A percentile compares a stretch with the other conserved stretches of the same genome.
phyloP scores from a whole-genome alignment of 2,797 vertebrate species.

The Bradypodion ventrale region DNA sequence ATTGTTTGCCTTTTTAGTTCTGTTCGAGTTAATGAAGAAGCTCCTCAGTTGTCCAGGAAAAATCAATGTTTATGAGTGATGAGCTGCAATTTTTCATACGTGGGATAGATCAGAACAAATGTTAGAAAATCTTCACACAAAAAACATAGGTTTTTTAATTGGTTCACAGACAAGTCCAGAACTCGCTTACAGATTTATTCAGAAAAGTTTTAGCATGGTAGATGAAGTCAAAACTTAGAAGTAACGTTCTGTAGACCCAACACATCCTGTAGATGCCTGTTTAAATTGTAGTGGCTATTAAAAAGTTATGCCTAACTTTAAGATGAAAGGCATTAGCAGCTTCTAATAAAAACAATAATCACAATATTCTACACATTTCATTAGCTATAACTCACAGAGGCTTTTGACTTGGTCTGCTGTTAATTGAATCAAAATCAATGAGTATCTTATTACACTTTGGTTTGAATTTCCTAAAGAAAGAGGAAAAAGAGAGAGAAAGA shows the following conservation, averaged over 20 bases:
- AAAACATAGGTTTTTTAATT: constrained; percentile 35
- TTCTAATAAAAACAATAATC: constrained; percentile 68
- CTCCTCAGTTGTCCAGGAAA: neutral
- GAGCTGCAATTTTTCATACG: constrained; percentile 30
- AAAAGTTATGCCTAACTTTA: constrained; percentile 68
- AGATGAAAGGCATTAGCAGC: constrained; percentile 67
- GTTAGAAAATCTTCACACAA: constrained; percentile 17
- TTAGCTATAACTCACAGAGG: constrained; percentile 69
- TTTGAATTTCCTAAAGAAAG: constrained; percentile 85
- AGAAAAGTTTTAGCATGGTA: constrained; percentile 41
- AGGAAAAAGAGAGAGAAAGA: constrained; percentile 53
- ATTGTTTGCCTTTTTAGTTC: constrained; percentile 48
- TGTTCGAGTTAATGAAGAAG: constrained; percentile 34
- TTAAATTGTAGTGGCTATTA: constrained; percentile 56
- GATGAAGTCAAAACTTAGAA: constrained; percentile 32
- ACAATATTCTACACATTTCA: constrained; percentile 63
- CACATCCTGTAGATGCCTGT: constrained; percentile 54
- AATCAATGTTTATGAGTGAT: constrained; percentile 4
- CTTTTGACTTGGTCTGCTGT: constrained; percentile 74
- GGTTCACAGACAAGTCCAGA: constrained; percentile 19
- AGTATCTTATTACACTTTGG: constrained; percentile 87
- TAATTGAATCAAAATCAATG: constrained; percentile 95
- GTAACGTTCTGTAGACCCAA: constrained; percentile 42
- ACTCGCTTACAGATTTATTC: constrained; percentile 30
- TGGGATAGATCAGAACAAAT: constrained; percentile 37